Evolutionary conservation across 2,888 invertebrate species (phyloP).

Genomic region (Chrysolina oricalcia): DNA sequence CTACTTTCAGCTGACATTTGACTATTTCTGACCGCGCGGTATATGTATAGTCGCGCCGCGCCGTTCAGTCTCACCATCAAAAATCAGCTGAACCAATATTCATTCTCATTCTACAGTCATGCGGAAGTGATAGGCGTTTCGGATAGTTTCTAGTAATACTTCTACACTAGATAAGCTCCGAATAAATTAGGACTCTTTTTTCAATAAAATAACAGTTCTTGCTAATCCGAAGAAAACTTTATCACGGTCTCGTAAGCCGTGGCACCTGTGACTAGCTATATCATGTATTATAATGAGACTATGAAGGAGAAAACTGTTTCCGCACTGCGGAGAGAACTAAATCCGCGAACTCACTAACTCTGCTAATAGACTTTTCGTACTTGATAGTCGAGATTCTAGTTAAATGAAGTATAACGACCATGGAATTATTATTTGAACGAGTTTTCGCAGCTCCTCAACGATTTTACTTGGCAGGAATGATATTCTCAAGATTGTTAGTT

Average conservation of each 20-base stretch:
- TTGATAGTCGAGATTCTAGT: conserved; percentile 52
- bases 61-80: too few relatives aligned
- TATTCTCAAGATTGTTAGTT: conserved; percentile 35
- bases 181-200: too few relatives aligned
- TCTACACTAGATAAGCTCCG: too few relatives aligned
- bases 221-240: neutral
- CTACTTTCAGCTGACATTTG: too few relatives aligned
- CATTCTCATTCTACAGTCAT: too few relatives aligned
- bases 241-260: neutral
- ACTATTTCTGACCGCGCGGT: too few relatives aligned
- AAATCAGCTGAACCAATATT: too few relatives aligned
- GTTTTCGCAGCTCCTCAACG: conserved; percentile 40
- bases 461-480: conserved; percentile 33
- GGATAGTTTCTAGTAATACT: too few relatives aligned
- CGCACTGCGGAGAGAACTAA: conserved; percentile 47
- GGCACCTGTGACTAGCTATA: conserved; percentile 24
- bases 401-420: conserved; percentile 52
- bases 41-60: too few relatives aligned
- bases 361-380: conserved; percentile 52
- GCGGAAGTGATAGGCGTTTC: too few relatives aligned
- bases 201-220: too few relatives aligned
- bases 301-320: conserved; percentile 40
- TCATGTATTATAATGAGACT: conserved; percentile 35
- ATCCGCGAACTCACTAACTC: conserved; percentile 50
- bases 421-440: conserved; percentile 52